phyloP scores from a whole-genome alignment of 2,888 invertebrate species.

The Aromia moschata region DNA sequence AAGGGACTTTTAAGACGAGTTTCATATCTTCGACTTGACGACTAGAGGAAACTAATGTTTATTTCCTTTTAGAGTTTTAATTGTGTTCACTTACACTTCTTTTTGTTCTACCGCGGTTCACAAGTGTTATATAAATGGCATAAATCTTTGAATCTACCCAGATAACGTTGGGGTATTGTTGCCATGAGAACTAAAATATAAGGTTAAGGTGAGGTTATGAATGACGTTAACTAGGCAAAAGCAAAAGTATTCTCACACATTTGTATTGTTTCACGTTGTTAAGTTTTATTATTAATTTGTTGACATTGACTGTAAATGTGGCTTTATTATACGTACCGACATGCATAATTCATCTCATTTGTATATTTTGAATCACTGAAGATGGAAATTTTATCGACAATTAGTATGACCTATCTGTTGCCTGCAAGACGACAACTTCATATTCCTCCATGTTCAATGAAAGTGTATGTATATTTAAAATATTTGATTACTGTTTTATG shows the following conservation, averaged over 20 bases:
- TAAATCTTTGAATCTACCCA: constrained; percentile 42
- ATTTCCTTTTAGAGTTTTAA: constrained; percentile 2
- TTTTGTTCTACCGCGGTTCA: constrained; percentile 46
- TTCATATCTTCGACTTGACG: not conserved
- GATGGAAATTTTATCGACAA: too few relatives aligned
- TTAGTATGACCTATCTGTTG: too few relatives aligned
- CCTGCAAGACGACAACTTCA: too few relatives aligned
- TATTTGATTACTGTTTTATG: too few relatives aligned
- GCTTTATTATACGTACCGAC: constrained; percentile 1
- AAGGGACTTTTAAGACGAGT: constrained; percentile 3
- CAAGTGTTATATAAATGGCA: constrained; percentile 48
- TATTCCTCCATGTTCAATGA: too few relatives aligned
- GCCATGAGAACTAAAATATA: constrained; percentile 58
- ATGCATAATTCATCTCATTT: too few relatives aligned
- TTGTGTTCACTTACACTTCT: constrained; percentile 43
- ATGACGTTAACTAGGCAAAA: constrained; percentile 32
- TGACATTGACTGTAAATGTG: constrained; percentile 19
- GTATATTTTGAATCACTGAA: too few relatives aligned
- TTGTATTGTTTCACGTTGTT: constrained; percentile 20
- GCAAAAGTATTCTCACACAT: constrained; percentile 32
- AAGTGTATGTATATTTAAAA: too few relatives aligned
- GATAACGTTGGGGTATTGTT: constrained; percentile 49
- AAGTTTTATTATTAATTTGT: constrained; percentile 8
- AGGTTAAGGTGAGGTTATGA: constrained; percentile 57
- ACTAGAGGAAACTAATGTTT: not conserved